Conservation (phyloP, 2,113 vertebrate genomes). For the Terrapene triunguis region DNA sequence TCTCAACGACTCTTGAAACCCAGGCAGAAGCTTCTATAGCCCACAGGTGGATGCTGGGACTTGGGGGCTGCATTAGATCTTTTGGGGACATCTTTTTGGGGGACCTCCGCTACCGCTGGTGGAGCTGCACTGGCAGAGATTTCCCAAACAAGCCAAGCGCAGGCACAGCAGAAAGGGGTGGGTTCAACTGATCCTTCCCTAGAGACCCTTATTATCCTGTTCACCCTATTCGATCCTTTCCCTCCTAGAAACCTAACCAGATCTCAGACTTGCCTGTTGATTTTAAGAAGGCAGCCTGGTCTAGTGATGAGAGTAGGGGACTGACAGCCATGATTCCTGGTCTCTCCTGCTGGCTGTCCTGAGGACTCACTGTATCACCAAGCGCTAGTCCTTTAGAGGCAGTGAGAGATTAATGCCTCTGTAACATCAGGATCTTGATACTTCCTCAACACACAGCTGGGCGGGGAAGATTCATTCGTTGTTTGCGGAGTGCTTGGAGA, state of each 20-base stretch:
- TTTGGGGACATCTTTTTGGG: too few relatives aligned
- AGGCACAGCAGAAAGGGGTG: background rate
- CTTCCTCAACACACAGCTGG: background rate
- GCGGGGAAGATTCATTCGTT: background rate
- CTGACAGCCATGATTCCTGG: background rate
- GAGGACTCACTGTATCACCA: background rate
- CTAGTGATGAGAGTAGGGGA: background rate
- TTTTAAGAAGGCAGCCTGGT: background rate
- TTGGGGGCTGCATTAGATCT: background rate
- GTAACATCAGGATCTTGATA: background rate
- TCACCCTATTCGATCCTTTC: background rate
- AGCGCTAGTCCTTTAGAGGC: background rate
- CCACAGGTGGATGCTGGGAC: background rate
- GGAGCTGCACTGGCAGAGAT: too few relatives aligned
- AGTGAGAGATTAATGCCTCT: background rate
- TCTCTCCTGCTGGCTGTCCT: fast-evolving
- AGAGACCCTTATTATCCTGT: background rate
- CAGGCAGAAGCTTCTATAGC: background rate
- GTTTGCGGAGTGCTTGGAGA: background rate
- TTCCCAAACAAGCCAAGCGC: background rate
- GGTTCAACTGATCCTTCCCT: background rate
- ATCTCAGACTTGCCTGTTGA: background rate
- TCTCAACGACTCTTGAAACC: background rate
- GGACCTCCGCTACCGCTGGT: too few relatives aligned
- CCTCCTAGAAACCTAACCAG: background rate